These are phyloP conservation scores for Chamaea fasciata DNA, from an alignment of 2,113 vertebrate species.

Conservation along the genomic window DNA sequence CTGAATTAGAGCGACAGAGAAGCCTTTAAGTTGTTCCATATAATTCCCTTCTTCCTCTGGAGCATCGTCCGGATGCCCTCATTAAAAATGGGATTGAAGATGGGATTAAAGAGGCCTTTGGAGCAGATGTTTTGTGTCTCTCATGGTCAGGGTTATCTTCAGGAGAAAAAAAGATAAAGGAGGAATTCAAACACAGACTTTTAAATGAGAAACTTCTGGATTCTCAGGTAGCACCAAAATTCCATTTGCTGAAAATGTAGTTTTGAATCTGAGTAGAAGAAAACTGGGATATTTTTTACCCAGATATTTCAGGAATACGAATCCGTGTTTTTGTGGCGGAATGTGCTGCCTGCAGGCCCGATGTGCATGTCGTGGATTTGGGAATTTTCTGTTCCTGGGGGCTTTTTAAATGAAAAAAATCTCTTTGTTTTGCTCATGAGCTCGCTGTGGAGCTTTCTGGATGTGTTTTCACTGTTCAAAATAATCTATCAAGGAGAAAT, in stretches of 20 bases:
- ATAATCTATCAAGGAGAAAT: background rate
- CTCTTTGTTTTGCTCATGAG: background rate
- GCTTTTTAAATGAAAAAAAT: background rate
- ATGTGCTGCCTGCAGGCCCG: rapidly evolving
- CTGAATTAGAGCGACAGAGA: background rate
- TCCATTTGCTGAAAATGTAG: background rate
- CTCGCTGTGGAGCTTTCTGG: background rate
- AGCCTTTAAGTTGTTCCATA: background rate
- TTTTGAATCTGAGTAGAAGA: background rate
- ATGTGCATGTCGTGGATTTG: background rate
- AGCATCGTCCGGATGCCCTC: background rate
- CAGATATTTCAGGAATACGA: background rate
- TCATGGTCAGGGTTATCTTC: background rate
- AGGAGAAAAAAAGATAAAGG: background rate
- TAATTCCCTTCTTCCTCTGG: background rate
- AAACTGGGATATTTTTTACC: background rate
- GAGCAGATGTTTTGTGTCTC: background rate
- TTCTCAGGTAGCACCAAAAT: background rate
- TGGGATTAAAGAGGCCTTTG: background rate
- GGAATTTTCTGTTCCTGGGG: background rate
- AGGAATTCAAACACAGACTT: background rate
- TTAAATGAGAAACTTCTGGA: background rate
- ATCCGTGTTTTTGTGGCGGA: background rate
- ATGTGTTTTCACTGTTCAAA: background rate
- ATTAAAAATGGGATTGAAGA: background rate